Evolutionary conservation across 2,888 invertebrate genomes (phyloP).

Genomic region (Anorthoa munda): DNA sequence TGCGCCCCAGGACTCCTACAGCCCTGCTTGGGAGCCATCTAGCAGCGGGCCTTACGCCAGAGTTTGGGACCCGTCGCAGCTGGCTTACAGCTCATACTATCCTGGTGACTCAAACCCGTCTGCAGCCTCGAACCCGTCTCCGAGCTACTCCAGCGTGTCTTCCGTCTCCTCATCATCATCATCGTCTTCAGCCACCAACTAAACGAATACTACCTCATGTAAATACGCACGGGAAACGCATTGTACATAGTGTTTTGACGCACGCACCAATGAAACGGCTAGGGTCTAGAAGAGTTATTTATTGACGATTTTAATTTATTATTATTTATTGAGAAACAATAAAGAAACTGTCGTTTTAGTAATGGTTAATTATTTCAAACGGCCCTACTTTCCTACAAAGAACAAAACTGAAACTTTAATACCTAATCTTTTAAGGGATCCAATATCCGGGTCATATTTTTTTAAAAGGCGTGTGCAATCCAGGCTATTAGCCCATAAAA

Average conservation of each 20-base stretch:
- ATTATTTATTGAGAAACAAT: conserved; percentile 88
- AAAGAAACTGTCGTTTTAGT: conserved; percentile 83
- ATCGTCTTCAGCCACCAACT: conserved; percentile 79
- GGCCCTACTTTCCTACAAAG: background rate
- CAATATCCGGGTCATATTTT: background rate
- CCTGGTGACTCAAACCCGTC: conserved; percentile 92
- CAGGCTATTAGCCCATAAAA: conserved; percentile 40
- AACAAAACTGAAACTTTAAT: background rate
- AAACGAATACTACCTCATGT: conserved; percentile 79
- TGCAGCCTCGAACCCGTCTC: conserved; percentile 90
- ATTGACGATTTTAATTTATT: conserved; percentile 86
- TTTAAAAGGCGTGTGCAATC: conserved; percentile 18
- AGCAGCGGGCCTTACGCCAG: conserved; percentile 95
- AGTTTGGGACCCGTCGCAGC: conserved; percentile 93
- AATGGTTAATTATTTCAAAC: conserved; percentile 55
- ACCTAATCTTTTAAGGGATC: background rate
- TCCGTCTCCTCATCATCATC: conserved; percentile 84
- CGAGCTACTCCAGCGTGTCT: conserved; percentile 87
- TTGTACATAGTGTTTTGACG: conserved; percentile 78
- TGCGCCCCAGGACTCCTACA: conserved; percentile 93
- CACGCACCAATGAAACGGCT: conserved; percentile 84
- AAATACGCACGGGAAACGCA: conserved; percentile 72
- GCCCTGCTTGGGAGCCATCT: conserved; percentile 93
- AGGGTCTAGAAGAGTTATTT: conserved; percentile 86
- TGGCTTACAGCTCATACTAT: conserved; percentile 94